phyloP scores from a whole-genome alignment of 2,113 vertebrate species.

The Pholis gunnellus region DNA sequence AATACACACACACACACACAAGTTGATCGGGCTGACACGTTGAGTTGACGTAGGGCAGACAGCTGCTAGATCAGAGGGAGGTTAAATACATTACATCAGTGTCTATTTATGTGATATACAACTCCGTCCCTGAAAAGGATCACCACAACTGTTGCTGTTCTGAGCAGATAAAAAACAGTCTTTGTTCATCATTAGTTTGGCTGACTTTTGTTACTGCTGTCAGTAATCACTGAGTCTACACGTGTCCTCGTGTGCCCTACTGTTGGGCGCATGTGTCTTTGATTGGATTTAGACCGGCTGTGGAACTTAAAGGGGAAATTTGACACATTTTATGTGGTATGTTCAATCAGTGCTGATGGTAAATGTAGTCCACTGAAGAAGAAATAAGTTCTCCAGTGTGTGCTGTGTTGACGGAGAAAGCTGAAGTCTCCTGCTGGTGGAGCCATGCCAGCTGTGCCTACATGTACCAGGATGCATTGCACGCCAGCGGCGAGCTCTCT shows the following conservation, averaged over 20 bases:
- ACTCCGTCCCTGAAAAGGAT: constrained; percentile 27
- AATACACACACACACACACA: background rate
- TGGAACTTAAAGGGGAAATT: background rate
- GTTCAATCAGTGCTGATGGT: background rate
- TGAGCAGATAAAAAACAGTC: constrained; percentile 52
- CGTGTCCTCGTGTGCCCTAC: constrained; percentile 10
- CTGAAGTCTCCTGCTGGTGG: background rate
- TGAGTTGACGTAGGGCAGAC: constrained; percentile 36
- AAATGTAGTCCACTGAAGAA: background rate
- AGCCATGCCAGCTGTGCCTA: background rate
- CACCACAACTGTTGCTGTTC: constrained; percentile 14
- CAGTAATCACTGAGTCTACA: background rate
- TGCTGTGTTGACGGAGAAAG: background rate
- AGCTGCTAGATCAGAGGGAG: constrained; percentile 59
- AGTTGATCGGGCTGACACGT: constrained; percentile 21
- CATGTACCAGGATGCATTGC: background rate
- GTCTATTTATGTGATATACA: constrained; percentile 55
- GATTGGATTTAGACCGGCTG: background rate
- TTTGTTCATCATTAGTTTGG: constrained; percentile 42
- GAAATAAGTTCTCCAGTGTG: background rate
- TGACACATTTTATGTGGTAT: background rate
- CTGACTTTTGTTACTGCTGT: background rate
- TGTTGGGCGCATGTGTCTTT: constrained; percentile 2
- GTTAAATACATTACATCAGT: constrained; percentile 55
- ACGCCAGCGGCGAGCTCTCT: background rate